A percentile compares a stretch with the other conserved stretches of the same genome.
Evolutionary conservation across 2,888 invertebrate species (phyloP).

Genomic region (Drosophila neotestacea): DNA sequence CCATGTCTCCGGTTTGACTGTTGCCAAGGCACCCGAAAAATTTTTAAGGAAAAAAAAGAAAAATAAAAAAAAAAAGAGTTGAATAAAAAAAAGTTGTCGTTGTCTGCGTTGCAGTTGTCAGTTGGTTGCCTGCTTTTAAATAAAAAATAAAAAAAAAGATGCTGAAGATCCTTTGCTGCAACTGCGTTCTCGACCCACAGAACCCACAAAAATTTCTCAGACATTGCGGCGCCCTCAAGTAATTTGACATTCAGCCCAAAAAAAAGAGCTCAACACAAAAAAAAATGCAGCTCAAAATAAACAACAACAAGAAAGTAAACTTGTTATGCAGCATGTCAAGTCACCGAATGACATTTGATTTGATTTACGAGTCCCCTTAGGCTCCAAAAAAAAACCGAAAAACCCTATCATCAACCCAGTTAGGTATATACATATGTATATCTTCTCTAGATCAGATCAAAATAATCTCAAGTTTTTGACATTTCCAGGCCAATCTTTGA

Average conservation of each 20-base stretch:
- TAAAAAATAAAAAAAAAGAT: background rate
- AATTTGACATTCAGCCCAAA: constrained; percentile 68
- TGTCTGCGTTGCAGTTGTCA: constrained; percentile 39
- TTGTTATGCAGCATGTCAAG: constrained; percentile 76
- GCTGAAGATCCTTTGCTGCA: constrained; percentile 52
- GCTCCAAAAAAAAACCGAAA: constrained; percentile 15
- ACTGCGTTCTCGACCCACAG: constrained; percentile 48
- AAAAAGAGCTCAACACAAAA: constrained; percentile 39
- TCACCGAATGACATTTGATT: constrained; percentile 61
- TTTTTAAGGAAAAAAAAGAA: constrained; percentile 32
- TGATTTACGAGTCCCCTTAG: constrained; percentile 65
- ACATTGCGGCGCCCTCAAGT: constrained; percentile 78
- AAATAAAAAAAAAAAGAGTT: constrained; percentile 15
- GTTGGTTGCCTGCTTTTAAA: constrained; percentile 5
- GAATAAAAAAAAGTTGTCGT: constrained; percentile 40
- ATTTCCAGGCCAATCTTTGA: background rate
- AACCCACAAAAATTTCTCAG: constrained; percentile 77
- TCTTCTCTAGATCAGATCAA: constrained; percentile 5
- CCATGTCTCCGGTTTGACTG: constrained; percentile 24
- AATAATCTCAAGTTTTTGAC: background rate
- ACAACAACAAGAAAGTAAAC: constrained; percentile 53
- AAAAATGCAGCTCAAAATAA: constrained; percentile 30
- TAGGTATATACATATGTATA: constrained; percentile 1
- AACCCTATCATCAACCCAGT: constrained; percentile 18
- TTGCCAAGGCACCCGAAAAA: constrained; percentile 64